Percentiles rank a stretch among this genome's conserved stretches.
Evolutionary conservation across 2,113 vertebrate species (phyloP).

Genomic region (Prunella himalayana): DNA sequence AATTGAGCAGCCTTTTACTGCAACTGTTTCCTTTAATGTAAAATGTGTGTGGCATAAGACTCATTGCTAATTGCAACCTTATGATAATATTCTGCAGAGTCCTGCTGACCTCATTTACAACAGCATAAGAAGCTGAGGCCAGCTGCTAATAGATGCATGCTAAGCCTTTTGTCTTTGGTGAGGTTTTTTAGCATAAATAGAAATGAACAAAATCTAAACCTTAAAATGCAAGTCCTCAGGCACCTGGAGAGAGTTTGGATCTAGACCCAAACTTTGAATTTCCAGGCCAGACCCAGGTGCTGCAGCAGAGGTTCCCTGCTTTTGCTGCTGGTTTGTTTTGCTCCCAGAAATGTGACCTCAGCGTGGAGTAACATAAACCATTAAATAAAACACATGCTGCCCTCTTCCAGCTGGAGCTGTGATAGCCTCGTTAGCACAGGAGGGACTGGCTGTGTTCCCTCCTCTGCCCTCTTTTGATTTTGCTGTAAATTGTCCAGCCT

Average conservation of each 20-base stretch:
- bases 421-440: background rate
- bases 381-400: constrained; percentile 4
- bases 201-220: background rate
- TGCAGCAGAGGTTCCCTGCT: background rate
- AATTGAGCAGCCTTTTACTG: background rate
- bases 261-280: background rate
- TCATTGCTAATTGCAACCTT: background rate
- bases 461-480: constrained; percentile 19
- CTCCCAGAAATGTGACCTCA: background rate
- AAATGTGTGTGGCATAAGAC: background rate
- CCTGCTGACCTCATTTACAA: background rate
- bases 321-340: background rate
- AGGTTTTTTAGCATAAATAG: background rate
- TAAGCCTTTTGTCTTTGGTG: background rate
- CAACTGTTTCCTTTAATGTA: background rate
- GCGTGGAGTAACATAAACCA: background rate
- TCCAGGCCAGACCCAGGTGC: background rate
- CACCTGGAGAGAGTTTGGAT: background rate
- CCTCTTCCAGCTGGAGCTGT: constrained; percentile 12
- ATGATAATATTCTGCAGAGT: background rate
- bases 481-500: background rate
- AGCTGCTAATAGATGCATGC: background rate
- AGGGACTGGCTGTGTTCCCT: background rate
- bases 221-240: background rate
- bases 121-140: background rate